Evolutionary conservation across 2,888 invertebrate species (phyloP), one percentile per base, ranked within the genome.

Genomic region (Tenthredo notha): DNA sequence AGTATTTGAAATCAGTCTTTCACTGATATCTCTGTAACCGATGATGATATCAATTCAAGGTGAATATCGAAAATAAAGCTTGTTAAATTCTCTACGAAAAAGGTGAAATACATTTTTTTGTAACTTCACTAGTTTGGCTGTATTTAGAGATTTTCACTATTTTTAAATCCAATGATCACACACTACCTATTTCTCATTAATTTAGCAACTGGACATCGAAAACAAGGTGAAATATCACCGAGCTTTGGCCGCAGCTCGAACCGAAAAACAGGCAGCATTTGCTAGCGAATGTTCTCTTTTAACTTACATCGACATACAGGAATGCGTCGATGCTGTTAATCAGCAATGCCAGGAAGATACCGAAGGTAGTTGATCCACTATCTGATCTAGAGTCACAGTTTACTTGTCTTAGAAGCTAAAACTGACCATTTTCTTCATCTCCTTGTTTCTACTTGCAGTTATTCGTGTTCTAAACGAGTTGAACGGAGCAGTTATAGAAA

Each of bases 221-320:
- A 94, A 95, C 86, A 94, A 95, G 58, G 94, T 94, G 2, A 94
- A 95, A n/a, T 96, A 95, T 89, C 94, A 93, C 85, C 92, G 93
- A 87, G 95, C 94, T 33, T 93, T 94, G 67, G 92, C 93, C 74
- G 92, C 92, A 61, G 94, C 94, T 75, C 93, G 94, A 77, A 93
- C 94, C 87, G 94, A 95, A n/a, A 95, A 95, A 90, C 91, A 93
- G 61, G 91, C 91, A 83, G 94, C 94, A 84, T 80, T 80, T 6
- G 91, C 93, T 37, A 94, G 94, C 88, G 93, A 94, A 25, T 95
- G 96, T 89, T 94, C 95, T 50, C 91, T 96, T 87, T 93, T 97
- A 33, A 96, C 96, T 2, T 95, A 96, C 86, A 95, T 94, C 88
- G 96, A 96, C 90, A 95, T 97, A 86, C 95, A 96, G 89, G 95